Conservation (phyloP, 1,140 invertebrate species). For the Samia ricini region DNA sequence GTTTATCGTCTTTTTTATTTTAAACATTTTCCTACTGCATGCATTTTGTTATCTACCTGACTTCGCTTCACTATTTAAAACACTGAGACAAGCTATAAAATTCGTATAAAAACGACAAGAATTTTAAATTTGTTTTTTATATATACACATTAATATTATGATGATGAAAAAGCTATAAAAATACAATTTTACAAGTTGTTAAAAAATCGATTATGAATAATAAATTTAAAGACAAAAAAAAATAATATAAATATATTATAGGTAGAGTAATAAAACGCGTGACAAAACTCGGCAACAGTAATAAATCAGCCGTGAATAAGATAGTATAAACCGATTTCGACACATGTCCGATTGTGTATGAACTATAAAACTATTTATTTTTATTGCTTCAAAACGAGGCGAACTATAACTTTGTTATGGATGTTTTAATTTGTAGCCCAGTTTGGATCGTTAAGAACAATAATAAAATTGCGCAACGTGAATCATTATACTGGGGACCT, state of each 20-base stretch:
- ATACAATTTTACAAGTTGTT: not conserved
- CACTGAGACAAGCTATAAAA: not conserved
- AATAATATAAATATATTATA: not conserved
- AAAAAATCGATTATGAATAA: not conserved
- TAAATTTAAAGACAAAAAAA: not conserved
- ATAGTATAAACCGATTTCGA: slow-evolving; percentile 21
- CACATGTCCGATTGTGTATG: slow-evolving; percentile 11
- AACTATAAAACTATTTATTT: slow-evolving; percentile 20
- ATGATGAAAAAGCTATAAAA: not conserved
- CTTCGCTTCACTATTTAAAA: not conserved
- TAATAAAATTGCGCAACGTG: slow-evolving; percentile 18
- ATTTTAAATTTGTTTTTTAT: too few relatives aligned
- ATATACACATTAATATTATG: too few relatives aligned
- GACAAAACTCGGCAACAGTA: not conserved
- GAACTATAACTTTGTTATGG: slow-evolving; percentile 14
- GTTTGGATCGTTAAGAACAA: slow-evolving; percentile 13
- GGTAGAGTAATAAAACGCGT: not conserved
- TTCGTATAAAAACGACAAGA: not conserved
- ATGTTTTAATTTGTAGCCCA: slow-evolving; percentile 17
- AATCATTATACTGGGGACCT: not conserved
- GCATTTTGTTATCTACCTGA: slow-evolving; percentile 7
- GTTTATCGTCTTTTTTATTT: slow-evolving; percentile 56
- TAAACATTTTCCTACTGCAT: slow-evolving; percentile 36
- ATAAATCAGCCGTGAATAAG: not conserved
- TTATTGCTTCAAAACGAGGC: slow-evolving; percentile 12